Evolutionary conservation across 2,797 vertebrate species (phyloP), one percentile per base, ranked within the genome.

Genomic region (Enteromius viviparus): DNA sequence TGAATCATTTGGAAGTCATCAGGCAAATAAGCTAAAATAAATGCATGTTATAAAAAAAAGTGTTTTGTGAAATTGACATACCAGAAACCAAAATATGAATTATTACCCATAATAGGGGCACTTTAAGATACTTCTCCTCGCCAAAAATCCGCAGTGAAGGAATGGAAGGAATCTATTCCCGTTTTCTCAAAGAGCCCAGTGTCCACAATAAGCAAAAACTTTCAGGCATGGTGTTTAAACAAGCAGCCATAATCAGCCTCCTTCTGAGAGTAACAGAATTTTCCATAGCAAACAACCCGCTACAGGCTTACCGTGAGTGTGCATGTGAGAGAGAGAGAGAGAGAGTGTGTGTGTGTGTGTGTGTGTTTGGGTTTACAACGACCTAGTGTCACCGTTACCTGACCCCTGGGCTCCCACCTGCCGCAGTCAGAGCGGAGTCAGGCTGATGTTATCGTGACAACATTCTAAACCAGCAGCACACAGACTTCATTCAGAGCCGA

Each of bases 401-500:
- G 81, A 82, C 71, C 81, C 47, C 65, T 55, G 72, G 72, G 9
- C 49, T 76, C 74, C 70, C 81, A 82, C 81, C 81, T 82, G 81
- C 72, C 10, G 23, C 72, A 76, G 72, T 76, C 79, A 62, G 68
- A 72, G 53, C 12, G 78, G 78, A 80, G 79, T 72, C 71, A 51
- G 62, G 6, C 81, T 82, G 81, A 82, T 82, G 71, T 82, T 82
- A 82, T 82, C 62, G 10, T 42, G 23, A 68, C 58, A 65, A 75
- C 80, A 76, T 76, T 55, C 47, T 68, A 68, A 53, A 68, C 60
- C 72, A 42, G 71, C 72, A 58, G 62, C 62, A 82, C 80, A 76
- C 62, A 82, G 71, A 58, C 47, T 53, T 82, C 81, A 76, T 82
- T 82, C 81, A 82, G 81, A 10, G 58, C 34, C 77, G 84, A 86